Percentiles rank a stretch among this genome's conserved stretches.
These are phyloP conservation scores for Saxidomus purpurata DNA, from an alignment of 1,140 invertebrate species.

Conservation along the genomic window DNA sequence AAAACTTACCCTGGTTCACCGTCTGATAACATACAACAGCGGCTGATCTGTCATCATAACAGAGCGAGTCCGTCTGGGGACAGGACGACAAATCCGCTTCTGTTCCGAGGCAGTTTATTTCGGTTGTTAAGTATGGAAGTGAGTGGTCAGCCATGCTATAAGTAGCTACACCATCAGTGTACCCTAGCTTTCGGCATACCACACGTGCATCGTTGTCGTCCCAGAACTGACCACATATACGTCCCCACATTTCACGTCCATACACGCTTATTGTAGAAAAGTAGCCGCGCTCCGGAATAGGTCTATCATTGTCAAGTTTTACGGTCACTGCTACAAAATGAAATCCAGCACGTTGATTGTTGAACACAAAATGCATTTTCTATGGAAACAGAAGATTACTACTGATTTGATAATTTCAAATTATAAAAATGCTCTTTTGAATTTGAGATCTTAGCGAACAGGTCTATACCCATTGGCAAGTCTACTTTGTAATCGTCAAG, in stretches of 20 bases:
- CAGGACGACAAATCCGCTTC: conserved; percentile 42
- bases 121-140: conserved; percentile 21
- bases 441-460: too few species aligned
- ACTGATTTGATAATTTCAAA: too few species aligned
- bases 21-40: conserved; percentile 57
- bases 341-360: too few species aligned
- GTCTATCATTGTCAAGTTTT: neutral
- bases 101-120: conserved; percentile 51
- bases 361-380: too few species aligned
- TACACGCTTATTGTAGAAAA: neutral
- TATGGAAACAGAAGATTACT: too few species aligned
- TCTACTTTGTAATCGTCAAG: too few species aligned
- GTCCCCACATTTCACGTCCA: conserved; percentile 17
- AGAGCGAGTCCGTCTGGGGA: neutral
- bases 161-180: conserved; percentile 26
- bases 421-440: too few species aligned
- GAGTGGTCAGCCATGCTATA: neutral
- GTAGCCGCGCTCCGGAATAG: conserved; percentile 4
- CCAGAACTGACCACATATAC: conserved; percentile 33
- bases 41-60: conserved; percentile 10
- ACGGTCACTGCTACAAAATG: neutral
- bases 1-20: neutral
- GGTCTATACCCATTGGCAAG: too few species aligned
- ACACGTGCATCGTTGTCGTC: conserved; percentile 41
- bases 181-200: conserved; percentile 69